Percentiles rank a stretch among this genome's conserved stretches.
phyloP scores from a whole-genome alignment of 2,113 vertebrate species.

The Larimichthys crocea region DNA sequence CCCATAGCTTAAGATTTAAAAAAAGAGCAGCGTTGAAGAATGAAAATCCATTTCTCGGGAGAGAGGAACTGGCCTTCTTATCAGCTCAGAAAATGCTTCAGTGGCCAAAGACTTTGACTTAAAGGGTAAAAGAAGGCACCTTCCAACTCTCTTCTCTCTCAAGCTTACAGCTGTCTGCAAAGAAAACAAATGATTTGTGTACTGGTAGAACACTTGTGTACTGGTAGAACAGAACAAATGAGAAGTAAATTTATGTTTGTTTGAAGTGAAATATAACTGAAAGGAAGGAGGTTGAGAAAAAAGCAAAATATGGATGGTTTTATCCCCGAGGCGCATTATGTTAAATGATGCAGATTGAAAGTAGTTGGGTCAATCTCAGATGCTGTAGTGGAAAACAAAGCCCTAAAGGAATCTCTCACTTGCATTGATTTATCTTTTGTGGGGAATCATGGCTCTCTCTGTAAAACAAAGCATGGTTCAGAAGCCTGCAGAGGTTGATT shows the following conservation, averaged over 20 bases:
- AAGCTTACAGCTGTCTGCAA: slow-evolving; percentile 46
- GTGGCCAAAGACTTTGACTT: slow-evolving; percentile 67
- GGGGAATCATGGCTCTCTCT: slow-evolving; percentile 7
- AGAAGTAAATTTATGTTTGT: slow-evolving; percentile 16
- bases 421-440: slow-evolving; percentile 38
- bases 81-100: slow-evolving; percentile 75
- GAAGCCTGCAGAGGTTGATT: slow-evolving; percentile 31
- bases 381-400: slow-evolving; percentile 52
- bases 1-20: slow-evolving; percentile 47
- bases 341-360: slow-evolving; percentile 49
- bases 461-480: slow-evolving; percentile 29
- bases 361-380: slow-evolving; percentile 23
- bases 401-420: slow-evolving; percentile 35
- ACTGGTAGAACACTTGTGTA: slow-evolving; percentile 33
- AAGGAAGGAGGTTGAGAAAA: background rate
- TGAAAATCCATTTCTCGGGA: slow-evolving; percentile 65
- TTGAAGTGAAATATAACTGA: slow-evolving; percentile 22
- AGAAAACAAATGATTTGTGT: slow-evolving; percentile 45
- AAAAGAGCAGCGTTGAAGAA: slow-evolving; percentile 52
- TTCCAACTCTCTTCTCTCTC: slow-evolving; percentile 35
- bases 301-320: slow-evolving; percentile 12
- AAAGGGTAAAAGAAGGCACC: slow-evolving; percentile 59
- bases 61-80: slow-evolving; percentile 64
- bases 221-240: slow-evolving; percentile 46
- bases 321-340: slow-evolving; percentile 26